Evolutionary conservation across 2,888 invertebrate genomes (phyloP), one percentile per base, ranked within the genome.

Genomic region (Agrotis exclamationis): DNA sequence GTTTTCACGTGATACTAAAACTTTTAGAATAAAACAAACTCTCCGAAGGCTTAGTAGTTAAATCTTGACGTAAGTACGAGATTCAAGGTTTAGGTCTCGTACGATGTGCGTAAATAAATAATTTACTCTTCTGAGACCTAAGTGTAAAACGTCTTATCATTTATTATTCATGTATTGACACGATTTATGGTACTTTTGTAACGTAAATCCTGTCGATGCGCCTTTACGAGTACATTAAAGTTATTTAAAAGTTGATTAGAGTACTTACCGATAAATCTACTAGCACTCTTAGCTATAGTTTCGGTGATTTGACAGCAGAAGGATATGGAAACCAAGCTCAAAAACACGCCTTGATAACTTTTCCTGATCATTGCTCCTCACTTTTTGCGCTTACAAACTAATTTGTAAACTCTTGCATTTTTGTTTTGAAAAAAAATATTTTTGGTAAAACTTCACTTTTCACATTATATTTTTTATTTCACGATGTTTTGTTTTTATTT

Each of bases 251-350:
- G 44, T 67, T 63, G 45, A 63, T 57, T 64, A 44, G 53, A 24
- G 44, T 71, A 89, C 95, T 94, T 78, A 96, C 96, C 96, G 78
- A 95, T 95, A 86, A 93, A 96, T 84, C 96, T 90, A 86, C 95
- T 96, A 44, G 96, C 95, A 81, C 95, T 95, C 79, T 96, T 96
- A 20, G 96, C 96, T 90, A 95, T 92, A 87, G 95, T 96, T 90
- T 96, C 96, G 72, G 93, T 94, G 24, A 96, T 91, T 84, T 96
- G 96, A 88, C 96, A 96, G 90, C 96, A 95, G 86, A 96, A 94
- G 80, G 96, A 95, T 80, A 96, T 94, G 54, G 96, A 96, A 86
- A 96, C 88, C 83, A 96, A 94, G 91, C 96, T 96, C 77, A 96
- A 88, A 88, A 96, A 92, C 85, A 96, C 91, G 84, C 96, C 95